These are phyloP conservation scores for Venturia canescens DNA, from an alignment of 1,140 invertebrate genomes.

Conservation along the genomic window DNA sequence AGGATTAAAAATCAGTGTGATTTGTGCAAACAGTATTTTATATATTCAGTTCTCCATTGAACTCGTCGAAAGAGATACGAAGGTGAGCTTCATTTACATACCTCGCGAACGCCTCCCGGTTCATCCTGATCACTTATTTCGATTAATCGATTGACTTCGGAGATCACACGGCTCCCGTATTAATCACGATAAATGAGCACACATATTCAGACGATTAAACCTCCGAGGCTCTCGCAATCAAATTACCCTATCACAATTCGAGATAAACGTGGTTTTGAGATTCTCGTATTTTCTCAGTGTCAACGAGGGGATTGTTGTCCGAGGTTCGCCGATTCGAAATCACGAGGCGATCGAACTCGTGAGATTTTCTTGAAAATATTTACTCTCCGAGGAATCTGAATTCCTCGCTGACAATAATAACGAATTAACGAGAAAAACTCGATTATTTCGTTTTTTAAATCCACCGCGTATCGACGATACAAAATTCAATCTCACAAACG, in stretches of 20 bases:
- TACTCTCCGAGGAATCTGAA: too few relatives aligned
- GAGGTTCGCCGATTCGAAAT: too few relatives aligned
- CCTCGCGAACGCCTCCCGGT: background rate
- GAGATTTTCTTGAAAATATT: background rate
- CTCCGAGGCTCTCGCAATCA: background rate
- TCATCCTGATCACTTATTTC: background rate
- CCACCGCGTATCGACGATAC: too few relatives aligned
- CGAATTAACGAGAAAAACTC: too few relatives aligned
- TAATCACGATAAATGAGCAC: background rate
- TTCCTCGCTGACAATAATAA: too few relatives aligned
- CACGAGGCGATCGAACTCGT: background rate
- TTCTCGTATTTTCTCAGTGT: background rate
- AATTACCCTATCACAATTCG: background rate
- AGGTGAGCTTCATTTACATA: slow-evolving; percentile 23
- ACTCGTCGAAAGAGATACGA: background rate
- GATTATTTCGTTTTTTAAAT: too few relatives aligned
- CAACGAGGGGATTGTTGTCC: too few relatives aligned
- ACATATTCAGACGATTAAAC: too few relatives aligned
- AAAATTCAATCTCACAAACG: too few relatives aligned
- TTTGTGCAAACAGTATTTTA: background rate
- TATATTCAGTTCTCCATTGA: too few relatives aligned
- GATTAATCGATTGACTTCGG: background rate
- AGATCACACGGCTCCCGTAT: slow-evolving; percentile 19
- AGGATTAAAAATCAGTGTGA: slow-evolving; percentile 17
- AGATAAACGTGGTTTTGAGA: background rate